Percentiles rank a stretch among this genome's conserved stretches.
phyloP scores from a whole-genome alignment of 2,888 invertebrate species.

The Thysanoteuthis rhombus region DNA sequence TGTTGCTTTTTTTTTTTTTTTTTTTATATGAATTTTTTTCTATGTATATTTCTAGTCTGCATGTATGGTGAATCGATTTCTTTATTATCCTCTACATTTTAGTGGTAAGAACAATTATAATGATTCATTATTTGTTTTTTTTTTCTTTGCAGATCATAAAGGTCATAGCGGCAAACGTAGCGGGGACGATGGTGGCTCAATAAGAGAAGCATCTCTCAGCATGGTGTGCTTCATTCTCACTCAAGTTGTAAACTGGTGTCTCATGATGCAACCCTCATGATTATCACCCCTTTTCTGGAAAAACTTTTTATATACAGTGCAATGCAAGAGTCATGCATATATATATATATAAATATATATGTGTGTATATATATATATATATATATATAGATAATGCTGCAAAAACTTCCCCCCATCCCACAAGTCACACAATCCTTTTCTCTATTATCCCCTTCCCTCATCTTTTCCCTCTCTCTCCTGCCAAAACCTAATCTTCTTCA shows the following conservation, averaged over 20 bases:
- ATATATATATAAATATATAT: background rate
- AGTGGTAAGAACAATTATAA: too few species aligned
- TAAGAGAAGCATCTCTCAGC: background rate
- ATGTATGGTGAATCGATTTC: too few species aligned
- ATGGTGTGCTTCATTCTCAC: background rate
- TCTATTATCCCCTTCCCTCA: too few species aligned
- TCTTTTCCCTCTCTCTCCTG: background rate
- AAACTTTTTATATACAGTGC: background rate
- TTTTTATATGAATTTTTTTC: too few species aligned
- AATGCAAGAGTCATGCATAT: background rate
- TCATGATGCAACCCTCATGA: conserved; percentile 12
- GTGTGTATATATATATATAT: background rate
- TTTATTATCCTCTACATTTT: too few species aligned
- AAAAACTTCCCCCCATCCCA: background rate
- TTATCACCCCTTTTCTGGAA: background rate
- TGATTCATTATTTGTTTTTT: background rate
- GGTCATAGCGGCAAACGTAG: background rate
- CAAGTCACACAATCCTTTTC: background rate
- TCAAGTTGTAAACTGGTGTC: background rate
- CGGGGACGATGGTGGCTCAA: background rate
- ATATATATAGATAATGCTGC: background rate
- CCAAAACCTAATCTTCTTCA: background rate
- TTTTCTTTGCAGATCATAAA: background rate
- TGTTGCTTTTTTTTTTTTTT: too few species aligned
- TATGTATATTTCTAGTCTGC: too few species aligned